Conservation (phyloP, 2,113 vertebrate species). For the Scalopus aquaticus region DNA sequence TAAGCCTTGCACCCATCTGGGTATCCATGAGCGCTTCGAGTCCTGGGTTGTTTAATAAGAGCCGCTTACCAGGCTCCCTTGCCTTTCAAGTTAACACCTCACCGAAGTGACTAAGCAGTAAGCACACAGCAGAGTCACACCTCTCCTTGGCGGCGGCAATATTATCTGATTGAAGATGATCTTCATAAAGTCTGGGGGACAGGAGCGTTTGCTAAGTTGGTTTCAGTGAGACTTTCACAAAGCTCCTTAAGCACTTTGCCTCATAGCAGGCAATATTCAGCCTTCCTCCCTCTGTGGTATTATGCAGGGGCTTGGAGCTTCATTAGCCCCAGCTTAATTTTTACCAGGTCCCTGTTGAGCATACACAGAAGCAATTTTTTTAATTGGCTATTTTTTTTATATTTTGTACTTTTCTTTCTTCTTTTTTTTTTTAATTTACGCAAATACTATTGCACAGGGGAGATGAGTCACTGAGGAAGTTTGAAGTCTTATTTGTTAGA, state of each 20-base stretch:
- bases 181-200: conserved; percentile 63
- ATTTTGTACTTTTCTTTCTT: conserved; percentile 67
- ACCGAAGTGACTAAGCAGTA: not conserved
- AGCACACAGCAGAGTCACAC: conserved; percentile 30
- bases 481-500: conserved; percentile 31
- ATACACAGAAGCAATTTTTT: conserved; percentile 73
- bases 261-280: conserved; percentile 71
- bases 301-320: conserved; percentile 59
- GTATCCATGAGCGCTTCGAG: not conserved
- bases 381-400: conserved; percentile 71
- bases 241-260: conserved; percentile 71
- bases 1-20: conserved; percentile 24
- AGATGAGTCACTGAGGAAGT: conserved; percentile 50
- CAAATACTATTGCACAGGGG: conserved; percentile 32
- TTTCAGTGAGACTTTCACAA: conserved; percentile 69
- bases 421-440: not conserved
- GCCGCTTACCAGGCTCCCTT: conserved; percentile 1
- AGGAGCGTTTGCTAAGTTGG: conserved; percentile 22
- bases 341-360: conserved; percentile 74
- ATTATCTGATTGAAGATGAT: conserved; percentile 36
- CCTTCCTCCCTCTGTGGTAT: conserved; percentile 72
- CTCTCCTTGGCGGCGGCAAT: not conserved
- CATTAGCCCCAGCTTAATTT: conserved; percentile 77
- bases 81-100: conserved; percentile 8
- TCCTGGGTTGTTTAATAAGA: conserved; percentile 44